Conservation (phyloP, 2,888 invertebrate genomes). For the Cheilosia vernalis region DNA sequence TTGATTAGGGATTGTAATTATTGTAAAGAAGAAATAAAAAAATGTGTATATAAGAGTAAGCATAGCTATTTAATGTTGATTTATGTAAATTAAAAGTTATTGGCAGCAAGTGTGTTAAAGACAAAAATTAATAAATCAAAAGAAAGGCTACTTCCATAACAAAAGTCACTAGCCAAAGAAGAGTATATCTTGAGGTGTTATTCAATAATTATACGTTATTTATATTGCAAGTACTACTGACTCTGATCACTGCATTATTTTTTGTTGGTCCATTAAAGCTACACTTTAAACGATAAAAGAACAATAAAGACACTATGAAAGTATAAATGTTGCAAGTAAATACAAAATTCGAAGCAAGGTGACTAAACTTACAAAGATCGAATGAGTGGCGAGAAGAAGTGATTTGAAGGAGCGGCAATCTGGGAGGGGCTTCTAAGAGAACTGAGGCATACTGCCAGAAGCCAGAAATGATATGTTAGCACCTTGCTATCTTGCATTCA, state of each 20-base stretch:
- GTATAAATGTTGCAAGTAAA: neutral
- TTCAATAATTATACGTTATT: conserved; percentile 76
- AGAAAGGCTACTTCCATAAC: conserved; percentile 11
- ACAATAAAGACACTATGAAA: too few species aligned
- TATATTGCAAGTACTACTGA: conserved; percentile 69
- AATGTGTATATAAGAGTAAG: conserved; percentile 1
- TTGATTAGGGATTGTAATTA: neutral
- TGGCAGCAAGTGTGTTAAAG: conserved; percentile 3
- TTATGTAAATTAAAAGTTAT: conserved; percentile 3
- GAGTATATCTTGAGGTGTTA: conserved; percentile 50
- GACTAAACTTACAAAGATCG: too few species aligned
- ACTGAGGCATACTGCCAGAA: too few species aligned
- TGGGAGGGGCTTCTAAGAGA: too few species aligned
- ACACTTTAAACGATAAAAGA: neutral
- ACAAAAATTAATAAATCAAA: conserved; percentile 1
- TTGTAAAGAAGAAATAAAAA: neutral
- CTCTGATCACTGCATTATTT: neutral
- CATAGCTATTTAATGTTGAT: conserved; percentile 9
- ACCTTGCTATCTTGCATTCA: too few species aligned
- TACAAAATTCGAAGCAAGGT: too few species aligned
- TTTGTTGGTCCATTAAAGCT: neutral
- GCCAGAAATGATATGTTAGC: too few species aligned
- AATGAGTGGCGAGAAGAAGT: too few species aligned
- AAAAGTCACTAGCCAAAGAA: conserved; percentile 1
- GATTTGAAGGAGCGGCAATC: too few species aligned